phyloP scores from a whole-genome alignment of 2,888 invertebrate genomes.

The Griposia aprilina region DNA sequence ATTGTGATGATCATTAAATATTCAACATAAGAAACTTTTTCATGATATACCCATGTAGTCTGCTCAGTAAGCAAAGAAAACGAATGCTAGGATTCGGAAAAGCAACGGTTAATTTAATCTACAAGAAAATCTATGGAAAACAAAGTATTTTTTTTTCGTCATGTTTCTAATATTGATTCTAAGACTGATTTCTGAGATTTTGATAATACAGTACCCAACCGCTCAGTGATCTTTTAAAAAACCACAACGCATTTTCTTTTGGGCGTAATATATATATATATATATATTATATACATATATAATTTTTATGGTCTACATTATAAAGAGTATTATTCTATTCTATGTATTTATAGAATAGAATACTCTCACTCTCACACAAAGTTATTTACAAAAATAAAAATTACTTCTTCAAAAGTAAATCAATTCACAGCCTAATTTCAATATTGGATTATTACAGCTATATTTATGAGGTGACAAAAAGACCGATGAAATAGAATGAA shows the following conservation, averaged over 20 bases:
- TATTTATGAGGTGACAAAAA: conserved; percentile 62
- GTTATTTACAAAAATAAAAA: not conserved
- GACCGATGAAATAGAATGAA: conserved; percentile 56
- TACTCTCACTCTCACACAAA: too few relatives aligned
- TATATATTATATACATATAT: too few relatives aligned
- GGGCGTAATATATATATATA: not conserved
- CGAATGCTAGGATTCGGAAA: too few relatives aligned
- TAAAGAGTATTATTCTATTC: too few relatives aligned
- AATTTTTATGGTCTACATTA: too few relatives aligned
- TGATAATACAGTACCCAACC: not conserved
- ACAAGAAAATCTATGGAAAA: not conserved
- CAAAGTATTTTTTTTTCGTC: not conserved
- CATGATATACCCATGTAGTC: not conserved
- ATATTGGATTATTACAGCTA: conserved; percentile 45
- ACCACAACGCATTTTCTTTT: not conserved
- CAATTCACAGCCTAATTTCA: conserved; percentile 29
- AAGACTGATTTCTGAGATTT: not conserved
- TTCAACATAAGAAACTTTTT: conserved; percentile 8
- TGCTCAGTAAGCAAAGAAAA: not conserved
- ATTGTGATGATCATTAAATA: conserved; percentile 8
- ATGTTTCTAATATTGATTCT: not conserved
- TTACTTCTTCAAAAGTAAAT: conserved; percentile 4
- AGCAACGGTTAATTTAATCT: not conserved
- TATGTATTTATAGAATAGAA: too few relatives aligned
- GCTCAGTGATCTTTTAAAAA: not conserved